Percentiles rank a stretch among this genome's conserved stretches.
These are phyloP conservation scores for Notamacropus eugenii DNA, from an alignment of 2,797 vertebrate genomes.

Conservation along the genomic window DNA sequence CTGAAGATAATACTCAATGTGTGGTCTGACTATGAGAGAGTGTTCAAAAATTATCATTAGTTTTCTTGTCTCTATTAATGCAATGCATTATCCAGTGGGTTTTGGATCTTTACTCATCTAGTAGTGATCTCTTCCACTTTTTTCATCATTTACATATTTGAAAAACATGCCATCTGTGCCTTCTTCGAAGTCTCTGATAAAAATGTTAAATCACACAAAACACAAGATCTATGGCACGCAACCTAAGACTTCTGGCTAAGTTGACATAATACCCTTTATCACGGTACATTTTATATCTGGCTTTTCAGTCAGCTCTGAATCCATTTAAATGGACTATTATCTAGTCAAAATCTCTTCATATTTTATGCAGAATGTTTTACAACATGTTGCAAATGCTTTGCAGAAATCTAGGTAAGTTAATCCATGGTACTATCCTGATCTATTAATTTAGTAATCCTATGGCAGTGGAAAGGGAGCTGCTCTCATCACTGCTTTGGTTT, in stretches of 20 bases:
- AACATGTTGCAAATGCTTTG: background rate
- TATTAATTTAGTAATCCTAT: slow-evolving; percentile 57
- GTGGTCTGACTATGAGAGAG: background rate
- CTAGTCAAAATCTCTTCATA: background rate
- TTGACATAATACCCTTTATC: background rate
- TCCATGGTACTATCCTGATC: background rate
- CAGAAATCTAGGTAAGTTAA: background rate
- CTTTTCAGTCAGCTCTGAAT: background rate
- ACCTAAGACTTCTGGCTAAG: background rate
- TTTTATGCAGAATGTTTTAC: background rate
- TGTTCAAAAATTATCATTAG: background rate
- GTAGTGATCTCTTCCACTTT: background rate
- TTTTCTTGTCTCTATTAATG: background rate
- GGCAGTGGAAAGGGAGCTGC: slow-evolving; percentile 97
- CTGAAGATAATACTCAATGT: background rate
- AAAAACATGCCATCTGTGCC: background rate
- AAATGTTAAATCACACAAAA: background rate
- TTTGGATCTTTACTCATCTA: background rate
- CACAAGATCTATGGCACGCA: background rate
- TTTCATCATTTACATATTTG: background rate
- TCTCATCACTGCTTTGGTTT: slow-evolving; percentile 96
- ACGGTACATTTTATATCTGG: background rate
- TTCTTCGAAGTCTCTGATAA: background rate
- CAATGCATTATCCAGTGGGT: background rate
- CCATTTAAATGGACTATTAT: background rate